phyloP scores from a whole-genome alignment of 2,797 vertebrate genomes.

The Galaxias olidus region DNA sequence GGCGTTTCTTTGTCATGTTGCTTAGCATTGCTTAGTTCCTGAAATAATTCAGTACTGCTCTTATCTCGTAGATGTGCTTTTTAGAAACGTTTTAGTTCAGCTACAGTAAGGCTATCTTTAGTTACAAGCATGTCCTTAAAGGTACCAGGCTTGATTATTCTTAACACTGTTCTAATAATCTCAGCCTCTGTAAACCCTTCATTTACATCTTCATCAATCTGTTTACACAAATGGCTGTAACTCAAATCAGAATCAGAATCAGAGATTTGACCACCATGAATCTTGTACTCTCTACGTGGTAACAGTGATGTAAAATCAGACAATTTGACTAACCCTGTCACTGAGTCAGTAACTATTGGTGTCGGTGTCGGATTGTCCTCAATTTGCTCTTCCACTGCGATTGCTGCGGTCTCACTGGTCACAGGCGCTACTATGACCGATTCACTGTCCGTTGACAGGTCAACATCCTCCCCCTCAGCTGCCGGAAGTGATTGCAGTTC shows the following conservation, averaged over 20 bases:
- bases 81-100: conserved; percentile 33
- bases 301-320: conserved; percentile 25
- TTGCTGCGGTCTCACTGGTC: not conserved
- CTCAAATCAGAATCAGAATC: conserved; percentile 22
- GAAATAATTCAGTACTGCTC: conserved; percentile 35
- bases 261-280: conserved; percentile 29
- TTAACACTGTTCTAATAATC: conserved; percentile 29
- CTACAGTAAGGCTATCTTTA: conserved; percentile 24
- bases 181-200: conserved; percentile 35
- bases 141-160: conserved; percentile 24
- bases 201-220: conserved; percentile 38
- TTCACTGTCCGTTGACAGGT: too few species aligned
- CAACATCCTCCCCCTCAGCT: too few species aligned
- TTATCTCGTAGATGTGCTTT: conserved; percentile 39
- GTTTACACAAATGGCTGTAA: conserved; percentile 21
- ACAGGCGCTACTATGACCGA: conserved; percentile 3
- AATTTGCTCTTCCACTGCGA: not conserved
- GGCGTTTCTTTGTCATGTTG: conserved; percentile 35
- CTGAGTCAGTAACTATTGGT: conserved; percentile 6
- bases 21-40: conserved; percentile 36
- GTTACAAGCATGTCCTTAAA: conserved; percentile 31
- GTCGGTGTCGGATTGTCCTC: not conserved
- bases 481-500: too few species aligned
- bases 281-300: conserved; percentile 9
- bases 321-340: conserved; percentile 9